phyloP scores from a whole-genome alignment of 1,140 invertebrate genomes.

The Coelopa frigida region DNA sequence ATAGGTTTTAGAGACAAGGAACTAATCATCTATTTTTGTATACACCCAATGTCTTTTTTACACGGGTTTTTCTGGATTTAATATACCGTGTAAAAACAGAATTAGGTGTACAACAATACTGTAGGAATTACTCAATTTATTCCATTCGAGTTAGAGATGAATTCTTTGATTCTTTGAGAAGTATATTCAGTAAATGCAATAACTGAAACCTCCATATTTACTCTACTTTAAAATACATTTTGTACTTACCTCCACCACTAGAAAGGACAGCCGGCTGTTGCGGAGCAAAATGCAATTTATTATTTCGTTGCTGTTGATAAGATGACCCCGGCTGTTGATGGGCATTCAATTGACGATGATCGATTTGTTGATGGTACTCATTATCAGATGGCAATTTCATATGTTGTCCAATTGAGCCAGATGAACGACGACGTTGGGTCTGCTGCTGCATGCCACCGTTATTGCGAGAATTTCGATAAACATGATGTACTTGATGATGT shows the following conservation, averaged over 20 bases:
- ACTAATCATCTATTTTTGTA: too few relatives aligned
- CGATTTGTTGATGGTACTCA: slow-evolving; percentile 4
- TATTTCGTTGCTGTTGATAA: slow-evolving; percentile 1
- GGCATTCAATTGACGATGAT: neutral
- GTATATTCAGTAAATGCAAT: too few relatives aligned
- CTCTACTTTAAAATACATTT: neutral
- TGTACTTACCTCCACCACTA: slow-evolving; percentile 12
- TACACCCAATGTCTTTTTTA: too few relatives aligned
- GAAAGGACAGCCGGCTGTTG: slow-evolving; percentile 11
- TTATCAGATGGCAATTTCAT: slow-evolving; percentile 4
- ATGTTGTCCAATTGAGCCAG: neutral
- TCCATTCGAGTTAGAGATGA: too few relatives aligned
- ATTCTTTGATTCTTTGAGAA: too few relatives aligned
- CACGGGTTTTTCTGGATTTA: too few relatives aligned
- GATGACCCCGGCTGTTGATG: neutral
- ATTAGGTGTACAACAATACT: too few relatives aligned
- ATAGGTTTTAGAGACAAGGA: too few relatives aligned
- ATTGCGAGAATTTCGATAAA: neutral
- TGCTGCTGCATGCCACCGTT: neutral
- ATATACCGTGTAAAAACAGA: too few relatives aligned
- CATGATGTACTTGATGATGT: neutral
- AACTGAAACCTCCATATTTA: neutral
- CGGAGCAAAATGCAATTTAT: slow-evolving; percentile 7
- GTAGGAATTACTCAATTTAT: too few relatives aligned
- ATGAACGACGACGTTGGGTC: slow-evolving; percentile 3